Evolutionary conservation across 1,140 invertebrate species (phyloP).

Genomic region (Coboldia fuscipes): DNA sequence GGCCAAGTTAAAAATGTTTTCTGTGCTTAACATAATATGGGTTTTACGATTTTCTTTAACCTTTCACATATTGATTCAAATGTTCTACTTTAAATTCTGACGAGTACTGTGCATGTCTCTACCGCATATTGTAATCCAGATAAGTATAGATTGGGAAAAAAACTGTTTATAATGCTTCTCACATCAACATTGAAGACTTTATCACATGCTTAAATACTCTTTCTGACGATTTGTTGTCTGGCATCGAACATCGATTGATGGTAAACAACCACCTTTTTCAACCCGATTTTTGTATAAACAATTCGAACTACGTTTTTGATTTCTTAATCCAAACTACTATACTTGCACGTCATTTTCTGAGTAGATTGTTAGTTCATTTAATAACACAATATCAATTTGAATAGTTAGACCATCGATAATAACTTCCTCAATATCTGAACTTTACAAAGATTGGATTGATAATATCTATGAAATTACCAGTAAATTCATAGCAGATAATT

Average conservation of each 20-base stretch:
- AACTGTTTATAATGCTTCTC: constrained; percentile 38
- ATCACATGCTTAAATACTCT: constrained; percentile 34
- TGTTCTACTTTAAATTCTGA: constrained; percentile 6
- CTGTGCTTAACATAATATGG: constrained; percentile 17
- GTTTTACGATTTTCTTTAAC: background rate
- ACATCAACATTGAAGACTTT: constrained; percentile 35
- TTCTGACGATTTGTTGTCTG: constrained; percentile 30
- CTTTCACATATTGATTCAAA: background rate
- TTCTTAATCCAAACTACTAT: constrained; percentile 78
- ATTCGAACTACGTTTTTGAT: too few species aligned
- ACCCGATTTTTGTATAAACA: too few species aligned
- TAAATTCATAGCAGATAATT: constrained; percentile 2
- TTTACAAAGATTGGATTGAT: constrained; percentile 82
- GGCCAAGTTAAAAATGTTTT: too few species aligned
- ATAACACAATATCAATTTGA: constrained; percentile 47
- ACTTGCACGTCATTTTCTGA: constrained; percentile 71
- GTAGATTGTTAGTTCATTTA: constrained; percentile 39
- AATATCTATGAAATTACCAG: constrained; percentile 70
- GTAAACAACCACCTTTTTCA: constrained; percentile 17
- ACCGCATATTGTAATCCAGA: constrained; percentile 76
- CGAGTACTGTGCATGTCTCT: constrained; percentile 67
- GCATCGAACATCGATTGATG: constrained; percentile 28
- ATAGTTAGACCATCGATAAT: constrained; percentile 86
- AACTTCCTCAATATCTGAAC: constrained; percentile 50
- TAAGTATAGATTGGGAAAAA: constrained; percentile 41